phyloP scores from a whole-genome alignment of 2,797 vertebrate genomes.

The Heterohyrax brucei region DNA sequence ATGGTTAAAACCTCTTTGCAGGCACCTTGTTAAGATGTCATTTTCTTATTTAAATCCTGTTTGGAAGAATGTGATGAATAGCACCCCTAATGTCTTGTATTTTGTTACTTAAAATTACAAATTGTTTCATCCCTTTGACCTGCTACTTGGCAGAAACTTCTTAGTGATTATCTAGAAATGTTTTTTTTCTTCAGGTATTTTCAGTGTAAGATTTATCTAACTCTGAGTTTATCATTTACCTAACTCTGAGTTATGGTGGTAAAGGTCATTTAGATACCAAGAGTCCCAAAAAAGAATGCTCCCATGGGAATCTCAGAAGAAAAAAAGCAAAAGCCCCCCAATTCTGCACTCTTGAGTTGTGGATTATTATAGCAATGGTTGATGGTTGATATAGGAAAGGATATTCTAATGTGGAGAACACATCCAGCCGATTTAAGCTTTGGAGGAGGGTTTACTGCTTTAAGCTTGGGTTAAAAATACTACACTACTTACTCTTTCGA shows the following conservation, averaged over 20 bases:
- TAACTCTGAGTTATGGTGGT: conserved; percentile 12
- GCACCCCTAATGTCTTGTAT: neutral
- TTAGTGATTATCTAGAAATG: conserved; percentile 57
- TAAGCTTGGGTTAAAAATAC: conserved; percentile 59
- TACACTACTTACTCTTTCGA: conserved; percentile 53
- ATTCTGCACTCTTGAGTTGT: neutral
- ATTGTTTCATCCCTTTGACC: conserved; percentile 68
- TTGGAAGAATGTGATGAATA: conserved; percentile 4
- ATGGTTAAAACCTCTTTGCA: neutral
- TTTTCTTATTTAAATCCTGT: conserved; percentile 1
- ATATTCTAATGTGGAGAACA: neutral
- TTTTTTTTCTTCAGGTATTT: conserved; percentile 40
- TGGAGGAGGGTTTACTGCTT: conserved; percentile 38
- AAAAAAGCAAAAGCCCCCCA: neutral
- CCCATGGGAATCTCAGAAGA: neutral
- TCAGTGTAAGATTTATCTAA: conserved; percentile 55
- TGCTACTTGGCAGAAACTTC: conserved; percentile 40
- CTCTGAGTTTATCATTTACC: conserved; percentile 39
- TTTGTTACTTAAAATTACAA: conserved; percentile 67
- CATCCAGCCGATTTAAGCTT: neutral
- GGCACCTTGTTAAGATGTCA: neutral
- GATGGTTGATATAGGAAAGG: neutral
- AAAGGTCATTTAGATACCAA: neutral
- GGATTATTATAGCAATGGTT: neutral
- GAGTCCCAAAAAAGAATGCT: neutral